Conservation (phyloP, 2,888 invertebrate species). For the Cheilosia impressa region DNA sequence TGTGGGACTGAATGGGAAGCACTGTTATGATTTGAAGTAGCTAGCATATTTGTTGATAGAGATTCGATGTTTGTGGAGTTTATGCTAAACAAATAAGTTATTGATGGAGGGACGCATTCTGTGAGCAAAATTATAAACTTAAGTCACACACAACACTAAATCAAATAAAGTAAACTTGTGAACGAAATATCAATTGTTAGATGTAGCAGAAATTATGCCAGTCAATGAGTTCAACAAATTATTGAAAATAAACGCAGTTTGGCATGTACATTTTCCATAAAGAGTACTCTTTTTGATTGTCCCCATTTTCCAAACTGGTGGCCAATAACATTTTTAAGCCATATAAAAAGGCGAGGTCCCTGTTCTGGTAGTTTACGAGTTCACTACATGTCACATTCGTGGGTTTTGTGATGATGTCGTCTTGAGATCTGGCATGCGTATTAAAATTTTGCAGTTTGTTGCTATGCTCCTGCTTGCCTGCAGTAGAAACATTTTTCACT, state of each 20-base stretch:
- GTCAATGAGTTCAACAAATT: conserved; percentile 46
- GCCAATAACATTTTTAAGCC: too few species aligned
- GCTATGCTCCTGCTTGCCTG: too few species aligned
- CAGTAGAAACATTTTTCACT: too few species aligned
- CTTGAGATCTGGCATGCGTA: too few species aligned
- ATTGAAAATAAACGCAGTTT: conserved; percentile 49
- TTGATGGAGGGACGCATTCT: neutral
- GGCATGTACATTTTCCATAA: conserved; percentile 53
- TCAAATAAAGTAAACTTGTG: conserved; percentile 29
- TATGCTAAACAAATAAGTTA: conserved; percentile 30
- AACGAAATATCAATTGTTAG: conserved; percentile 55
- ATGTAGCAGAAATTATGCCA: conserved; percentile 47
- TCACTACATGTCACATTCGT: too few species aligned
- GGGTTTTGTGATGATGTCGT: too few species aligned
- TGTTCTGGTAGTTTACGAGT: too few species aligned
- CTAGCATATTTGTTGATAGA: conserved; percentile 56
- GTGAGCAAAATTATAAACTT: conserved; percentile 37
- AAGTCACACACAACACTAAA: conserved; percentile 32
- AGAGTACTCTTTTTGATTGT: conserved; percentile 8
- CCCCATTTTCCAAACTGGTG: too few species aligned
- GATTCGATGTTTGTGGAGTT: neutral
- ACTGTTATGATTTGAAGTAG: conserved; percentile 47
- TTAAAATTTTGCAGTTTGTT: too few species aligned
- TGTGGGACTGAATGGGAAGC: conserved; percentile 11
- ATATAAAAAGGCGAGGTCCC: too few species aligned